These are phyloP conservation scores for Pongo abelii DNA, from an alignment of 2,113 vertebrate genomes.

Conservation along the genomic window DNA sequence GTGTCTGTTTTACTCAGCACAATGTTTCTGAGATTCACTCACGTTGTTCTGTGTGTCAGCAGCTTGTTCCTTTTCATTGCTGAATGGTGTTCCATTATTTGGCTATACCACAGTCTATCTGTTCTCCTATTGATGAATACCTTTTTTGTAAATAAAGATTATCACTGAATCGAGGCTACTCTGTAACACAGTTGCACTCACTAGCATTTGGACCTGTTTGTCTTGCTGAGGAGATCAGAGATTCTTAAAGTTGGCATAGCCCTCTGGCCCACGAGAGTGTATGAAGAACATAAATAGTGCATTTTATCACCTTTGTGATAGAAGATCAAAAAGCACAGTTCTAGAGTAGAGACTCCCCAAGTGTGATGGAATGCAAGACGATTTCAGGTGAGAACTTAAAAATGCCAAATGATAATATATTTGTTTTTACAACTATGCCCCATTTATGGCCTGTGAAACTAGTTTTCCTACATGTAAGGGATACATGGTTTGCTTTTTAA, in stretches of 20 bases:
- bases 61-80: background rate
- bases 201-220: background rate
- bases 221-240: background rate
- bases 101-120: background rate
- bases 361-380: background rate
- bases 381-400: background rate
- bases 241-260: background rate
- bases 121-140: background rate
- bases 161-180: background rate
- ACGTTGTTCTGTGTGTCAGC: background rate
- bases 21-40: background rate
- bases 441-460: background rate
- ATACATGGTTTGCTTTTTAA: background rate
- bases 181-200: background rate
- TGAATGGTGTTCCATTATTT: background rate
- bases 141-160: background rate
- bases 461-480: background rate
- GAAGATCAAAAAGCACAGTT: background rate
- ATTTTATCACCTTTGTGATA: background rate
- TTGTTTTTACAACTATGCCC: background rate
- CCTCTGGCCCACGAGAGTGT: background rate
- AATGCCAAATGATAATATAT: background rate
- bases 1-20: background rate
- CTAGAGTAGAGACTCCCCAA: background rate
- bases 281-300: background rate